phyloP scores from a whole-genome alignment of 2,888 invertebrate genomes.

The Heliconius cydno region DNA sequence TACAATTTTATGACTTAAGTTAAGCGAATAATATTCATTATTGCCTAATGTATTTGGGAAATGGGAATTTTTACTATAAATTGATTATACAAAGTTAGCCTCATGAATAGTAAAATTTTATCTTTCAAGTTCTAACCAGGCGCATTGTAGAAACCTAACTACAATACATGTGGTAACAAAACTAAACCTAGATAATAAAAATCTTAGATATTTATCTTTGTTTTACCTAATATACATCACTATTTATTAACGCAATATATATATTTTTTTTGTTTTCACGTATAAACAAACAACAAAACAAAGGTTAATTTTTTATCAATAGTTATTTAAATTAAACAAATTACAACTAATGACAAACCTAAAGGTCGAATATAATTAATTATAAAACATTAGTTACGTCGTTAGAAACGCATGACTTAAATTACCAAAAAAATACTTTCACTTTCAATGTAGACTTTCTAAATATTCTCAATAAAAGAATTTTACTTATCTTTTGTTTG shows the following conservation, averaged over 20 bases:
- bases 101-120: background rate
- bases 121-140: background rate
- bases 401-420: background rate
- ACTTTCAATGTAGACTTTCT: background rate
- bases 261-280: background rate
- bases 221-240: no score
- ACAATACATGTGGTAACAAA: no score
- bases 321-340: background rate
- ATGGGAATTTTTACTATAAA: background rate
- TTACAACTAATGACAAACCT: background rate
- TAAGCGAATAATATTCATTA: background rate
- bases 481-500: background rate
- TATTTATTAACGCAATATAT: background rate
- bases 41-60: background rate
- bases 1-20: background rate
- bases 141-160: no score
- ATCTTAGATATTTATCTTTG: no score
- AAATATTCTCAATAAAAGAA: background rate
- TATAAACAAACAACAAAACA: background rate
- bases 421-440: background rate
- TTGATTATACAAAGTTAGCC: background rate
- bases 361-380: background rate
- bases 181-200: no score
- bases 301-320: background rate
- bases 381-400: background rate